Evolutionary conservation across 2,113 vertebrate genomes (phyloP).

Genomic region (Blennius ocellaris): DNA sequence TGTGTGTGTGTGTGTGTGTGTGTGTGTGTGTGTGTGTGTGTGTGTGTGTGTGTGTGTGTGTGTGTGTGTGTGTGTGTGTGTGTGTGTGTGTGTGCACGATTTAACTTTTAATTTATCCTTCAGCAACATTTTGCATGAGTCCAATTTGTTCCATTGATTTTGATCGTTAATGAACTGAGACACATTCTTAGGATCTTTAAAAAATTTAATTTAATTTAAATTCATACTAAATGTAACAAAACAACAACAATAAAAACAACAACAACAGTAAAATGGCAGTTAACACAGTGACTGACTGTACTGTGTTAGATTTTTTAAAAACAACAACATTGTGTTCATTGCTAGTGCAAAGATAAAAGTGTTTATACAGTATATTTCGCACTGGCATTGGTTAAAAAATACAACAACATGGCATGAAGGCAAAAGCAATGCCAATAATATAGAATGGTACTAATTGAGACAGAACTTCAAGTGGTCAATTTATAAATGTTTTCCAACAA

Average conservation of each 20-base stretch:
- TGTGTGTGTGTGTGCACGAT: no score
- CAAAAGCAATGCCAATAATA: conserved; percentile 6
- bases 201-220: no score
- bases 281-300: neutral
- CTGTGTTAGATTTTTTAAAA: neutral
- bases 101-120: no score
- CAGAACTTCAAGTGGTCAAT: neutral
- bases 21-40: no score
- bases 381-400: neutral
- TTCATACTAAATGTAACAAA: no score
- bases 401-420: neutral
- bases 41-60: no score
- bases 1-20: no score
- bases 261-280: neutral
- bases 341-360: neutral
- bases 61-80: no score
- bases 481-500: neutral
- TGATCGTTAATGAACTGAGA: neutral
- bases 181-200: neutral
- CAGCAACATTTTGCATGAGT: conserved; percentile 6
- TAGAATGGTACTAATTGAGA: neutral
- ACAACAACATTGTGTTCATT: neutral
- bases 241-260: no score
- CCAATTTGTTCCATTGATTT: neutral
- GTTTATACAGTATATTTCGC: conserved; percentile 17